Percentiles rank a stretch among this genome's conserved stretches.
phyloP scores from a whole-genome alignment of 2,888 invertebrate species.

The Ctenicera cuprea region DNA sequence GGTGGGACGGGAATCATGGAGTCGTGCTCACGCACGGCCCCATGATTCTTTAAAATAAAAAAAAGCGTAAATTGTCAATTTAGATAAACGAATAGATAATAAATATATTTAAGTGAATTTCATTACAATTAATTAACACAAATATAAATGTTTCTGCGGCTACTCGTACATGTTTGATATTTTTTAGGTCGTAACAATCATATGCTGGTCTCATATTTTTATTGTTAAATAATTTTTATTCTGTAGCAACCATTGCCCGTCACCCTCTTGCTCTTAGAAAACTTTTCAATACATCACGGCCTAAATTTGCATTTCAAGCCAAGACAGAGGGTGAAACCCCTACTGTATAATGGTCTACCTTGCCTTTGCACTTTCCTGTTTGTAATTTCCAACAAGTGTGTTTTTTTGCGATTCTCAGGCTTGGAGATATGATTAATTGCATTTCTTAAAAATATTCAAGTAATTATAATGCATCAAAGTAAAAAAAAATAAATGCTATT shows the following conservation, averaged over 20 bases:
- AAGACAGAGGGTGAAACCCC: slow-evolving; percentile 47
- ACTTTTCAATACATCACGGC: slow-evolving; percentile 49
- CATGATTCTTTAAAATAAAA: too few species aligned
- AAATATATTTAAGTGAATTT: not conserved
- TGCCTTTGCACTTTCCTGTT: slow-evolving; percentile 22
- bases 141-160: not conserved
- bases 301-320: slow-evolving; percentile 50
- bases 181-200: not conserved
- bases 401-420: slow-evolving; percentile 1
- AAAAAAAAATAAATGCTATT: too few species aligned
- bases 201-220: not conserved
- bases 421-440: not conserved
- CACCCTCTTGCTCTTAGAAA: slow-evolving; percentile 45
- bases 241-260: slow-evolving; percentile 35
- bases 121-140: not conserved
- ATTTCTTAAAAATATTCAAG: too few species aligned
- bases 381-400: slow-evolving; percentile 8
- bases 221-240: slow-evolving; percentile 37
- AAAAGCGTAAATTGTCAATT: not conserved
- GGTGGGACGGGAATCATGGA: too few species aligned
- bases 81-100: not conserved
- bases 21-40: too few species aligned
- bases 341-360: slow-evolving; percentile 40
- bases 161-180: too few species aligned
- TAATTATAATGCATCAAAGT: too few species aligned